Conservation (phyloP, 1,140 invertebrate species). For the Eufriesea mexicana region DNA sequence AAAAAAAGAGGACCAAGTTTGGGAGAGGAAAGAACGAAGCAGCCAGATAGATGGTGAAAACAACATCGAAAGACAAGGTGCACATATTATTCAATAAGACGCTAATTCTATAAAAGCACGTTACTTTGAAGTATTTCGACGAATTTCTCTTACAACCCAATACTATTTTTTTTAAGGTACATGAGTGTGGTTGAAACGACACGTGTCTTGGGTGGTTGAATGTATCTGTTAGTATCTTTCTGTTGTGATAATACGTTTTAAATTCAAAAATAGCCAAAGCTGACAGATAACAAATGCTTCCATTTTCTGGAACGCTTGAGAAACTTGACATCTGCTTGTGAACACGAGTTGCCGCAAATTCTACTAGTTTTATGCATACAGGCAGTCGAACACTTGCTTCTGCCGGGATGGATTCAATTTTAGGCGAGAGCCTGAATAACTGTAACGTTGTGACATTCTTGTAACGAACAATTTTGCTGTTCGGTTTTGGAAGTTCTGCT, state of each 20-base stretch:
- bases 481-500: background rate
- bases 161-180: background rate
- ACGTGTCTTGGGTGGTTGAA: background rate
- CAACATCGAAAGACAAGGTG: too few relatives aligned
- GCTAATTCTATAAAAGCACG: too few relatives aligned
- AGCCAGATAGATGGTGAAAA: too few relatives aligned
- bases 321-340: background rate
- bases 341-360: background rate
- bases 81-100: too few relatives aligned
- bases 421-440: background rate
- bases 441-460: background rate
- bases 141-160: background rate
- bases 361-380: too few relatives aligned
- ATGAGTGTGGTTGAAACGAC: background rate
- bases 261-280: background rate
- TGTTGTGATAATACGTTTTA: accelerated
- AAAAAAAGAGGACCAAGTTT: too few relatives aligned
- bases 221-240: background rate
- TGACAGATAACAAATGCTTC: background rate
- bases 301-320: background rate
- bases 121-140: background rate
- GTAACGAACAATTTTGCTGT: background rate
- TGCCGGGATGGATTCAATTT: background rate
- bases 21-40: too few relatives aligned
- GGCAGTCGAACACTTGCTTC: too few relatives aligned